Evolutionary conservation across 2,888 invertebrate genomes (phyloP).

Genomic region (Drepanosiphum platanoidis): DNA sequence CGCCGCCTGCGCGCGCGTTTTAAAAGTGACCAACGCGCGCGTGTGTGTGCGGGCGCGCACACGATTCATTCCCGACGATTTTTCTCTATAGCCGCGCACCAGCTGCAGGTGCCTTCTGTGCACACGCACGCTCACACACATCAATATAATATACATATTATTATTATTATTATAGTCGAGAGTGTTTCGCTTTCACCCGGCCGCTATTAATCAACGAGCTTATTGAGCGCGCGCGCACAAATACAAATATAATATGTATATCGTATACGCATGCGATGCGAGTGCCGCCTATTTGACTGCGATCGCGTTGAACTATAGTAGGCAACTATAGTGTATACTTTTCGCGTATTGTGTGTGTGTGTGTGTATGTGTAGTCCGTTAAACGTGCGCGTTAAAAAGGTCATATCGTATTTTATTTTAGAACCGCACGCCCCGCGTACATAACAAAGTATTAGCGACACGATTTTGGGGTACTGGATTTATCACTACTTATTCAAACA

Average conservation of each 20-base stretch:
- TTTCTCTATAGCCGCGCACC: background rate
- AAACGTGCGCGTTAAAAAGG: background rate
- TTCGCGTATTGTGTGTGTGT: no score
- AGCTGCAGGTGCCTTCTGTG: background rate
- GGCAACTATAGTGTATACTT: no score
- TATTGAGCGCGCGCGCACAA: background rate
- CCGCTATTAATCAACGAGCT: background rate
- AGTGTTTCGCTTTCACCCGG: conserved; percentile 8
- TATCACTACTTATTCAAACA: no score
- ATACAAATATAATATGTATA: background rate
- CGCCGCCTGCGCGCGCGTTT: background rate
- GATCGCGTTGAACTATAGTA: no score
- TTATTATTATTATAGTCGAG: background rate
- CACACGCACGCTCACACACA: background rate
- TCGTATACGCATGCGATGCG: background rate
- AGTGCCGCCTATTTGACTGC: background rate
- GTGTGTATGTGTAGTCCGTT: background rate
- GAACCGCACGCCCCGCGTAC: no score
- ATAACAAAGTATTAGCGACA: no score
- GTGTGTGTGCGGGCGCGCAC: background rate
- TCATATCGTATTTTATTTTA: no score
- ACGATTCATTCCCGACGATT: background rate
- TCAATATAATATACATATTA: background rate
- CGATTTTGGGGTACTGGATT: no score
- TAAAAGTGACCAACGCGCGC: background rate